Base-by-base conservation (phyloP, 1,140 invertebrate genomes). In the Melipona quadrifasciata region DNA sequence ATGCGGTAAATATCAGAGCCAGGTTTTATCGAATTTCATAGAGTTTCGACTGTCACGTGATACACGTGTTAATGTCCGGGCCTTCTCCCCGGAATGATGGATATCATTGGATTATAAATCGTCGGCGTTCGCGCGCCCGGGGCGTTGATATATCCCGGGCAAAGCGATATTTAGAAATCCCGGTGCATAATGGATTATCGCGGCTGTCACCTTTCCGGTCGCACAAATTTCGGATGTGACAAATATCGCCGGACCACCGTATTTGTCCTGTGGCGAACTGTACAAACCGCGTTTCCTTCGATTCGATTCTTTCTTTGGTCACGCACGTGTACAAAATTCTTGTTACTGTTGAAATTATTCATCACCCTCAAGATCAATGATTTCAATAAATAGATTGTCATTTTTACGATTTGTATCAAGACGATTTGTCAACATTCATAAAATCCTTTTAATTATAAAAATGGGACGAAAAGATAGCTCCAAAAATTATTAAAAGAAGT, bases 161-260 rank as follows among this genome's bases (percentile, higher is more conserved):
- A 78, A 83, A 70, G 53, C 81, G 81, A 78, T 83, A 77, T 83
- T 83, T 83, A 83, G 64, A 83, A 83, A 78, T 83, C 39, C 71
- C n/a, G 10, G 16, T n/a, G 47, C 64, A 61, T 83, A 83, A 83
- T 78, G 74, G 74, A 83, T 83, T 34, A 78, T 47, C 39, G 39
- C n/a, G 16, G 19, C 53, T 83, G 81, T 58, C 81, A 70, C 73
- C 64, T 82, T 82, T 82, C 80, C 31, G 47, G 53, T 55, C 24
- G 21, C 67, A 21, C 79, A n/a, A n/a, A n/a, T n/a, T n/a, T n/a
- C n/a, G 67, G 34, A 80, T 80, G 64, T 80, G 77, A 61, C 76
- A 80, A 84, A 84, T 84, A 79, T 80, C 34, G 24, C 71, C 14
- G 8, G 39, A 16, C 55, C 58, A 47, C 47, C 53, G 55, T 39